Evolutionary conservation across 2,797 vertebrate genomes (phyloP), one percentile per base, ranked within the genome.

Genomic region (Sorex maritimensis): DNA sequence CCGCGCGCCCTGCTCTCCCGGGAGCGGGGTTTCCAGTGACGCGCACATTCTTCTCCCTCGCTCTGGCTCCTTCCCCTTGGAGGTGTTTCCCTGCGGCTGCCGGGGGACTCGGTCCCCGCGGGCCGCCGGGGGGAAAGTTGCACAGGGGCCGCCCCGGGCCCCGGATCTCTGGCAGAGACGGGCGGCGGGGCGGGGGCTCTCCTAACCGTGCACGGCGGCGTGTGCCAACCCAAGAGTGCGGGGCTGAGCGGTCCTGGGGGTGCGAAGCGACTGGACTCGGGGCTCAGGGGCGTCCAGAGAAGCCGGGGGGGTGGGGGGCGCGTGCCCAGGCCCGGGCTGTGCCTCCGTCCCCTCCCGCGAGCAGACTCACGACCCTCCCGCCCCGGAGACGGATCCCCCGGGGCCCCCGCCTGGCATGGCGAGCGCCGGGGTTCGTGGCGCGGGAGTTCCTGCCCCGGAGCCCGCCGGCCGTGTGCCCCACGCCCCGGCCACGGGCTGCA

Each of bases 1-100:
- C 95, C 81, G 91, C 90, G 49, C 79, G 84, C 74, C 10, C 12
- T 86, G 81, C 78, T 97, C 96, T 92, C 96, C 78, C 19, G 30
- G 96, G 97, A 96, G 95, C 95, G 91, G 96, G 94, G 80, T 96
- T 97, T 96, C 97, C 97, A 91, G 11, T 89, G 94, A 94, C 95
- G 94, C 91, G 81, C 63, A 89, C 83, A 68, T 80, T 73, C 65
- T 92, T 88, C 86, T 92, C 88, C 95, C 95, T 95, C 34, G 34
- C 34, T 34, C 86, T 86, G 91, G 93, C 93, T 92, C 91, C 91
- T 93, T 83, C 93, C 73, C 26, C 58, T 61, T 21, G 17, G 49
- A 97, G 96, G 96, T 95, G 67, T 96, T 96, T 94, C 93, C 93
- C 83, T 49, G 73, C 77, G 26, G 65, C 14, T 71, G 49, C 80